Percentiles rank a stretch among this genome's conserved stretches.
phyloP scores from a whole-genome alignment of 2,113 vertebrate genomes.

The Clarias macrocephalus region DNA sequence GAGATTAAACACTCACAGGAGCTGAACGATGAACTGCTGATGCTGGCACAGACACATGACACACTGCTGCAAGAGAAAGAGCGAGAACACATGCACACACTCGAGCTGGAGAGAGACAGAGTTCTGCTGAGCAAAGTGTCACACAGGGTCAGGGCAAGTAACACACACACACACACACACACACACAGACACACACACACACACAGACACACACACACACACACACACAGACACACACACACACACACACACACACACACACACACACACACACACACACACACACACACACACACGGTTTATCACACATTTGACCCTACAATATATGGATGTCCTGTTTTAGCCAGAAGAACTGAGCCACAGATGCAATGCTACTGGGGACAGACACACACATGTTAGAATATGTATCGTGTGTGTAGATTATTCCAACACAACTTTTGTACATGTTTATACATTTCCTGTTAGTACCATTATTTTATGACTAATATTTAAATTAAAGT shows the following conservation, averaged over 20 bases:
- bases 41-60: slow-evolving; percentile 67
- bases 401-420: neutral
- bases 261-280: slow-evolving; percentile 13
- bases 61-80: slow-evolving; percentile 55
- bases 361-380: neutral
- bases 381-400: slow-evolving; percentile 7
- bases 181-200: slow-evolving; percentile 12
- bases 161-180: slow-evolving; percentile 11
- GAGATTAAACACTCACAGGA: slow-evolving; percentile 75
- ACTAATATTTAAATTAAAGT: no score
- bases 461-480: neutral
- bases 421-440: neutral
- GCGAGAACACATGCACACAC: slow-evolving; percentile 29
- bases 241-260: slow-evolving; percentile 3
- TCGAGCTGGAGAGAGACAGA: slow-evolving; percentile 60
- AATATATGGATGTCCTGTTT: slow-evolving; percentile 1
- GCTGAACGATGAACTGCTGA: slow-evolving; percentile 76
- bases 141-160: slow-evolving; percentile 62
- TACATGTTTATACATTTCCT: neutral
- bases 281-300: neutral
- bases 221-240: slow-evolving; percentile 46
- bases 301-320: neutral
- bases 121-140: slow-evolving; percentile 55
- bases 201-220: slow-evolving; percentile 2
- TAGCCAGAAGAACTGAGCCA: slow-evolving; percentile 10